Base-by-base conservation (phyloP, 2,888 invertebrate genomes). In the Catonia carolina region DNA sequence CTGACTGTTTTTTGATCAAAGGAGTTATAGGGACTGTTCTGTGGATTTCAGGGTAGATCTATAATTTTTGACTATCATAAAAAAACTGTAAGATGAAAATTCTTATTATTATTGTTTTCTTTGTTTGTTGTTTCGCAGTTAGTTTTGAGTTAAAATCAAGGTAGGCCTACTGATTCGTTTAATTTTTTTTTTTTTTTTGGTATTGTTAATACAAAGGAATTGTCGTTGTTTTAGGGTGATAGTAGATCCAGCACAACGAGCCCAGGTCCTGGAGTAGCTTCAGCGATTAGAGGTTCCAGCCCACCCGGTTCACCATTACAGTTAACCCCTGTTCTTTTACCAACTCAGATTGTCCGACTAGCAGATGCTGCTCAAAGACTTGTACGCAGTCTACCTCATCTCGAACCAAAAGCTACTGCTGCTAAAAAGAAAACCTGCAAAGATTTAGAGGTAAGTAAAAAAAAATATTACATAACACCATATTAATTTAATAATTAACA, bases 351-450 rank as follows among this genome's bases (percentile, higher is more conserved):
- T 31, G 80, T 82, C 59, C 84, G 91, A 68, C 78, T 96, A 47
- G 86, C 89, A 1, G 79, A 85, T 49, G 89, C 90, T 0, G 95
- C 95, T 0, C 87, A 89, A 67, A 80, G 84, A 65, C 79, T 96
- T 53, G 87, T 89, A 62, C 82, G 85, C 63, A 86, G 86, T 64
- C 75, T 95, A 66, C 92, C 94, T 3, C 85, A 86, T 59, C 79
- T 90, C 60, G 92, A 95, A 70, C 92, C 95, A 2, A 89, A 91
- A 69, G 86, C 91, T 0, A 89, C 86, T 69, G 94, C 90, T 67
- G 85, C 87, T 57, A 94, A 95, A 76, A 80, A 78, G 67, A 88
- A 89, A 70, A 89, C 93, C 72, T 90, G 89, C 68, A 89, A 89
- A 69, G 94, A 95, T 69, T 75, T 96, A 65, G 92, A 94, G 77